phyloP scores from a whole-genome alignment of 2,113 vertebrate genomes.

The Orientallactaga bullata region DNA sequence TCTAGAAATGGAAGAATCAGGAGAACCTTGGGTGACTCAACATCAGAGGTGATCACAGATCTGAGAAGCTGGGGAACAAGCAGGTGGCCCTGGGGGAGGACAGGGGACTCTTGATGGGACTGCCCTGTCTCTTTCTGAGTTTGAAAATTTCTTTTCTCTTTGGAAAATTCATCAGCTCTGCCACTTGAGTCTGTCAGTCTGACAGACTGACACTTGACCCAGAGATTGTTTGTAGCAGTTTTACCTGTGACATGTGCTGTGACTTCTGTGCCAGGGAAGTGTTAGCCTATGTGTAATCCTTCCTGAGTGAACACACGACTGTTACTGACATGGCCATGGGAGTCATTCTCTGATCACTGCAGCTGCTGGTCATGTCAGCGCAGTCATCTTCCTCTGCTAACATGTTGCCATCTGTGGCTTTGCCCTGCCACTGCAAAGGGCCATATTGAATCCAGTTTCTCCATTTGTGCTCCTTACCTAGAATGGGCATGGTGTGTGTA shows the following conservation, averaged over 20 bases:
- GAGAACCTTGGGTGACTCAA: background rate
- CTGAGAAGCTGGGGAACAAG: background rate
- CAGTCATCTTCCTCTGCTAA: background rate
- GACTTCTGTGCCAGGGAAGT: background rate
- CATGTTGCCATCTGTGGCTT: background rate
- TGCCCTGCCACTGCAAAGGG: background rate
- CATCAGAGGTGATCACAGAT: background rate
- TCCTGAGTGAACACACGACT: background rate
- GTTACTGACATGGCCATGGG: background rate
- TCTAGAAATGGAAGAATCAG: background rate
- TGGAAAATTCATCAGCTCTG: background rate
- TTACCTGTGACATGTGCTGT: background rate
- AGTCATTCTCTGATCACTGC: background rate
- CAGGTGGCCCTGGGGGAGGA: background rate
- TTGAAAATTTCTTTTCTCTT: constrained; percentile 24
- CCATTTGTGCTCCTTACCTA: background rate
- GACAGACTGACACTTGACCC: background rate
- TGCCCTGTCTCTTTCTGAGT: background rate
- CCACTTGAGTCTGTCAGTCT: background rate
- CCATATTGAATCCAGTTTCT: constrained; percentile 8
- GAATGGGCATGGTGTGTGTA: background rate
- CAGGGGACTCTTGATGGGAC: background rate
- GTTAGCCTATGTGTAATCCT: background rate
- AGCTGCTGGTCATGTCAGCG: constrained; percentile 10
- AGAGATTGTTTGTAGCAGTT: background rate